Evolutionary conservation across 2,888 invertebrate species (phyloP), one percentile per base, ranked within the genome.

Genomic region (Phasia obesa): DNA sequence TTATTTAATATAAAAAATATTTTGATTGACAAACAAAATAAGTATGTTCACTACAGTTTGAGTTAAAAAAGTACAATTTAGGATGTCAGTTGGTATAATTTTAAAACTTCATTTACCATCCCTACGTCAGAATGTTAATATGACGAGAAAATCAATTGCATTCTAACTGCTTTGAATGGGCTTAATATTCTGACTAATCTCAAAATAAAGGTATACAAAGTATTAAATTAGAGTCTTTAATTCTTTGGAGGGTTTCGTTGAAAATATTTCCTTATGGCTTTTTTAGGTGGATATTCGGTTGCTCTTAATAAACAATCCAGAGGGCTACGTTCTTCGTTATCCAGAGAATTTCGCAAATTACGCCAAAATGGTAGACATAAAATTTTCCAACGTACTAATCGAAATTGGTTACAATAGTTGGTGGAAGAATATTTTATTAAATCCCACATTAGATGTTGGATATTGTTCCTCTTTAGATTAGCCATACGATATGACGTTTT

Each of bases 381-480:
- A 64, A 86, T 87, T 84, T 90, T 89, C 89, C 89, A 89, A 64
- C 86, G 87, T 0, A 86, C 85, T 5, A 89, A 73, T 51, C 88
- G 88, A 51, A 84, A 86, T 65, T 89, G 87, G 44, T 87, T 86
- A 55, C 89, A 89, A 51, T 86, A 88, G 4, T 53, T 27, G 2
- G n/a, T 51, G 0, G 62, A 69, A 0, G 86, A 85, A 0, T 84
- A 78, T 83, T 89, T 89, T 0, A 89, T 62, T 86, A 90, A 86
- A 70, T 88, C 87, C 85, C 89, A 88, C 9, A 89, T 88, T 3
- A 87, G 81, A 0, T 89, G 89, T 0, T 88, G 87, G 4, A 90
- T 88, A 55, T 88, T 87, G 31, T 89, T 86, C 4, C 88, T 87
- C 80, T 88, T 84, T 0, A 89, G 76, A 19, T 90, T 89, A 44